Base-by-base conservation (phyloP, 2,888 invertebrate species). In the Keiferia lycopersicella region DNA sequence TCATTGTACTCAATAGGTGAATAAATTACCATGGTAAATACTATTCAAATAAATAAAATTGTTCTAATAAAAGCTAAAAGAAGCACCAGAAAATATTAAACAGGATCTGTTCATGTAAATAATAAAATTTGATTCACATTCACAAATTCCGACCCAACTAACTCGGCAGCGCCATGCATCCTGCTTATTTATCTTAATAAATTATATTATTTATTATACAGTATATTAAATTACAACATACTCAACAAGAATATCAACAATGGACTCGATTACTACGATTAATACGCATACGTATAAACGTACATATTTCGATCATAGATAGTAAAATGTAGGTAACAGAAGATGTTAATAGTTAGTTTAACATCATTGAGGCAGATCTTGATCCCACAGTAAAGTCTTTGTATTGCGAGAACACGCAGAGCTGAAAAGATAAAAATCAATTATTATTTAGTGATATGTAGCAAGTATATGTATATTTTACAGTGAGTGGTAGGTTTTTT, bases 401-500 rank as follows among this genome's bases (percentile, higher is more conserved):
- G 87, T 97, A 98, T 84, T 97, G 97, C 64, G 97, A 97, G 87
- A 98, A 98, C 67, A 98, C 97, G 76, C 96, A 96, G 74, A 97
- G 96, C 97, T 97, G 73, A 95, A 95, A 77, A 73, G 77, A 76
- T 66, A 67, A 61, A 65, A 67, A 26, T 6, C 41, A 53, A 64
- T 59, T 26, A n/a, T 45, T 16, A 16, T 4, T n/a, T 45, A n/a
- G n/a, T n/a, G n/a, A n/a, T n/a, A 45, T n/a, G 3, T n/a, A 45
- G 4, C 4, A 3, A 16, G 1, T n/a, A n/a, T n/a, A 0, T 6
- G 7, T 26, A 26, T 26, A 26, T 26, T 26, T 26, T 26, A 26
- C 26, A 26, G 26, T 26, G 26, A 26, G 26, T 26, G 26, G 26
- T 26, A 26, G 26, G 26, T 26, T n/a, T n/a, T n/a, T n/a, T 26